Base-by-base conservation (phyloP, 2,888 invertebrate species). In the Thyatira batis region DNA sequence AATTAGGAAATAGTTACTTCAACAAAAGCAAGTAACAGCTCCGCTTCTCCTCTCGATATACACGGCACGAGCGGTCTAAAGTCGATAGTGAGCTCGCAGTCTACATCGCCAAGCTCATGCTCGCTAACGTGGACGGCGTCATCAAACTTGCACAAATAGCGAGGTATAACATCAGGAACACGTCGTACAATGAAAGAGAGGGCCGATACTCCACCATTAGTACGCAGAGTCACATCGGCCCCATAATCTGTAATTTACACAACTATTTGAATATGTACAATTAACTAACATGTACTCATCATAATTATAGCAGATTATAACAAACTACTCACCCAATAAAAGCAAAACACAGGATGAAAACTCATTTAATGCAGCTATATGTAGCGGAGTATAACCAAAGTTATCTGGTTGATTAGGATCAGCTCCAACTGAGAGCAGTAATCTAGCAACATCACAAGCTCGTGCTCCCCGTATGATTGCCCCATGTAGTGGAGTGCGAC, bases 41-140 rank as follows among this genome's bases (percentile, higher is more conserved):
- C 95, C 0, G 95, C 94, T 81, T 96, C 96, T 3, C 95, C 95
- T 52, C 94, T 89, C 4, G 93, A 88, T 45, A 94, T 69, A 61
- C 93, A 84, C 50, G 95, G 94, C 61, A 96, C 93, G 63, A 95
- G 80, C 51, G 94, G 83, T 73, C 92, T 80, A 80, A 95, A 92
- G 82, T 93, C 78, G 65, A 92, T 71, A 62, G 92, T 95, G 1
- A 97, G 92, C 79, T 97, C 97, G 69, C 97, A 97, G 75, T 97
- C 97, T 0, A 96, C 96, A 68, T 97, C 97, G 0, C 96, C 96
- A 21, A 97, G 92, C 78, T 97, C 97, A 70, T 97, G 96, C 71
- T 97, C 97, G 70, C 95, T 96, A 6, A 96, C 93, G 64, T 95
- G 94, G 11, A 97, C 95, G 0, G 96, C 95, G 33, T 94, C 93